Base-by-base conservation (phyloP, 2,113 vertebrate species). In the Protobothrops flavoviridis region DNA sequence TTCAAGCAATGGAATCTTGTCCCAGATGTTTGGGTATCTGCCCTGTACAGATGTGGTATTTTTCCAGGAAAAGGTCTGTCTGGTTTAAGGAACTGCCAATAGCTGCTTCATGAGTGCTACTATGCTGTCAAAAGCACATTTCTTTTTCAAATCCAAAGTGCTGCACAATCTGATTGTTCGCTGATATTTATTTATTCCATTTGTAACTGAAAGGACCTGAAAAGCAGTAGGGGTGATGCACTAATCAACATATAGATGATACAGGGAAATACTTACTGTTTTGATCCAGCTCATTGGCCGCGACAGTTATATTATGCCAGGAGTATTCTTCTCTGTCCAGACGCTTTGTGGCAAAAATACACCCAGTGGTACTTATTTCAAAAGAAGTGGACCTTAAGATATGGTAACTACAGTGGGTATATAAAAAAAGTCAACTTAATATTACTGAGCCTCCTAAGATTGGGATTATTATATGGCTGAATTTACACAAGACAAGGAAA, bases 321-420 rank as follows among this genome's bases (percentile, higher is more conserved):
- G 98, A 93, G 33, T 97, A 94, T 88, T 97, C 92, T 97, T 99
- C 99, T 96, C 99, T 97, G 97, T 99, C 99, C 94, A 99, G 96
- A 23, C 92, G 96, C 96, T 96, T 98, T 86, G 95, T 95, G n/a
- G 98, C 97, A 2, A 95, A 97, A 95, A 99, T 98, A 87, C 96
- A 92, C 69, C 99, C 99, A 0, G 69, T 87, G 1, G 96, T 94
- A 26, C 97, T 95, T 93, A 99, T 97, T 33, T 89, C 89, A 87
- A 99, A 94, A 1, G 98, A 98, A 59, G 95, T 98, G 29, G 96
- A 95, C 95, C 93, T 96, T 97, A 98, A 95, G 95, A 98, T 98
- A 81, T 94, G 97, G 91, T 98, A 99, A 88, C 99, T 99, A 96
- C 0, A 15, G 95, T 93, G 94, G 93, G 50, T 92, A 33, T 95